Conservation (phyloP, 2,888 invertebrate species). For the Chydorus sphaericus region DNA sequence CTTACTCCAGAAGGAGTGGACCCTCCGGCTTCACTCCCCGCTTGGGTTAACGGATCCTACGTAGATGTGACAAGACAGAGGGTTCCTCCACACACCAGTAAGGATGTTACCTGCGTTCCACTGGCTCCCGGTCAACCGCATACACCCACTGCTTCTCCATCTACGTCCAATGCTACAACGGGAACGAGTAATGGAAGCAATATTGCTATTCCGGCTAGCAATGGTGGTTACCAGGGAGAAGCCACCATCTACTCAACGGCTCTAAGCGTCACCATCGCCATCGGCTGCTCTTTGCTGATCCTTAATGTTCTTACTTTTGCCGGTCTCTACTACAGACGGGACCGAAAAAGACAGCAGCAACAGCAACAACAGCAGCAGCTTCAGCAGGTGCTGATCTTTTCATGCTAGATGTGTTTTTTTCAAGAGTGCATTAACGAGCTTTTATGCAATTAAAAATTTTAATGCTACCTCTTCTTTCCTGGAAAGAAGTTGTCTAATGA, state of each 20-base stretch:
- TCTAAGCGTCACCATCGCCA: constrained; percentile 29
- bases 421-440: no score
- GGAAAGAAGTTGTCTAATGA: no score
- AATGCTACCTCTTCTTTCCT: no score
- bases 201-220: constrained; percentile 8
- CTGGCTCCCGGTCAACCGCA: not conserved
- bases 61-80: not conserved
- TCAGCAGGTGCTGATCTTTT: no score
- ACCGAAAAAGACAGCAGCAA: constrained; percentile 17
- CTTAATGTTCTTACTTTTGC: constrained; percentile 35
- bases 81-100: not conserved
- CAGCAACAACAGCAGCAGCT: not conserved
- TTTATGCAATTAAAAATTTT: no score
- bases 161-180: constrained; percentile 1
- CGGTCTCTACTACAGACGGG: constrained; percentile 33
- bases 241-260: constrained; percentile 24
- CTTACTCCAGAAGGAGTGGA: constrained; percentile 7
- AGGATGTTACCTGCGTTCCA: constrained; percentile 12
- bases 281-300: constrained; percentile 34
- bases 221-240: constrained; percentile 14
- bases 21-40: constrained; percentile 2
- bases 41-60: constrained; percentile 13
- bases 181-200: not conserved
- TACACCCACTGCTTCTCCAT: not conserved
- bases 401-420: no score